Evolutionary conservation across 2,113 vertebrate genomes (phyloP), one percentile per base, ranked within the genome.

Genomic region (Trochalopteron elliotii): DNA sequence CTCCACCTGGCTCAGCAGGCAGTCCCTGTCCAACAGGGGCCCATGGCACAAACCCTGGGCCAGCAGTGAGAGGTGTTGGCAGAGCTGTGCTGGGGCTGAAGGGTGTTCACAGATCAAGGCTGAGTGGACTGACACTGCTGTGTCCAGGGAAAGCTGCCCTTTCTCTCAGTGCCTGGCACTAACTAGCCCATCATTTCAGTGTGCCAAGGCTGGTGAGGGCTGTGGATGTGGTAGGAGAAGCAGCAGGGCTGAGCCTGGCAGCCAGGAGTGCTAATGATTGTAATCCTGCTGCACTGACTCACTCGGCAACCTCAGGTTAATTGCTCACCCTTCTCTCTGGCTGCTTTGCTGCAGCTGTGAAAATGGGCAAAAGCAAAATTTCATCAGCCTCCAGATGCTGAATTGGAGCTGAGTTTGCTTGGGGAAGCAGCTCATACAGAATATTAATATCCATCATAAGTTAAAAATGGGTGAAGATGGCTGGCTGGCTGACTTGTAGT

Each of bases 321-420:
- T 95, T 68, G 7, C 88, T 90, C 5, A 14, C 74, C 94, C 93
- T 96, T 85, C 60, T 56, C 92, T 56, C 92, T 83, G 84, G 79
- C 87, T 83, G 65, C 30, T 86, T 19, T 88, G 77, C 82, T 93
- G 86, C 92, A 94, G 90, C 96, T 96, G 90, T 71, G 83, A 90
- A 94, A 96, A 68, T 84, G 92, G 88, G 96, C 92, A 93, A 77
- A 39, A 70, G 39, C 5, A 3, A 37, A 15, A 78, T 75, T 93
- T 93, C 90, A 52, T 88, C 88, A 83, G 72, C 37, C 40, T 86
- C 82, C 90, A 74, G 76, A 59, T 67, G 81, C 75, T 63, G 70
- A n/a, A 44, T 39, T 0, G 1, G 64, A 87, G 91, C 40, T 27
- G 86, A 50, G 60, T 24, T 33, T 77, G 44, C 45, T 33, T 39